Base-by-base conservation (phyloP, 2,797 vertebrate genomes). In the Pseudochirops corinnae region DNA sequence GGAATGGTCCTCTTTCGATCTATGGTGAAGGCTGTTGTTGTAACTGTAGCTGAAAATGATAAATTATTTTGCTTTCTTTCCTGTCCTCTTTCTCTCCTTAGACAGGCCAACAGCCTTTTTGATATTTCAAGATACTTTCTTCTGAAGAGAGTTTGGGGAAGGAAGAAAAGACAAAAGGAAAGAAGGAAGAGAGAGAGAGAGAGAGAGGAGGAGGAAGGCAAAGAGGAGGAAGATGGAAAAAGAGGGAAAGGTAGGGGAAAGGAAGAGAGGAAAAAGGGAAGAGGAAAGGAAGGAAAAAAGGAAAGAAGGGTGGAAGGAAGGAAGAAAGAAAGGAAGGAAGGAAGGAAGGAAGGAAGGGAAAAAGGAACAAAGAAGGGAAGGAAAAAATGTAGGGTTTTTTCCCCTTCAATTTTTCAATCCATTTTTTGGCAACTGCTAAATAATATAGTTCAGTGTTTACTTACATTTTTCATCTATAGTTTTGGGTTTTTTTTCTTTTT, bases 371-470 rank as follows among this genome's bases (percentile, higher is more conserved):
- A n/a, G 13, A 1, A 39, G 2, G 16, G 33, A 39, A 16, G 62
- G 62, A 14, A n/a, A 46, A 26, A 50, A 87, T 87, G 39, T 4
- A 16, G 74, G 18, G 2, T 21, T 82, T 55, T 67, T 46, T 10
- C n/a, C n/a, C n/a, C 67, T 39, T 39, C 16, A 21, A 87, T 87
- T 87, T 87, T 87, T 87, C 39, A 50, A 50, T 26, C 4, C 9
- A 50, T 50, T 87, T 93, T 96, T 96, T 92, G 82, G 91, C 97
- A 96, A 95, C 90, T 31, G 55, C 50, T 55, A 96, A 93, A 91
- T 56, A 91, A 13, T 9, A 87, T n/a, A 53, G 31, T 33, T 52
- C 56, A 31, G 3, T 93, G 29, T 93, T 96, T 92, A 91, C 46
- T 93, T 87, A 94, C 33, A 60, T 92, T 96, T 96, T 97, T 95